Evolutionary conservation across 2,888 invertebrate genomes (phyloP).

Genomic region (Nemotelus pantherinus): DNA sequence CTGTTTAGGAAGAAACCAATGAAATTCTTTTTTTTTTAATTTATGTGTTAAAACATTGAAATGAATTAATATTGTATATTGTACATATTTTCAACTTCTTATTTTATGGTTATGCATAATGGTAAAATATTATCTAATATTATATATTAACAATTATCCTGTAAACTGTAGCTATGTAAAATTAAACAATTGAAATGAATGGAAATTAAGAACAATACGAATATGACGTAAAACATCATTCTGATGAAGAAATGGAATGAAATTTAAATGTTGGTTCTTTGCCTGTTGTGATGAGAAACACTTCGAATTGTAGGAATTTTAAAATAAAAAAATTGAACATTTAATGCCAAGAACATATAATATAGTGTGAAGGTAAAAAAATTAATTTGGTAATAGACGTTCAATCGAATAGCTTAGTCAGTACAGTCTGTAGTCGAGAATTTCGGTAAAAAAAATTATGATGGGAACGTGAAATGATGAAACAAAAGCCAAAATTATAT

Average conservation of each 20-base stretch:
- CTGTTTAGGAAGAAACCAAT: conserved; percentile 36
- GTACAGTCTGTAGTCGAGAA: no score
- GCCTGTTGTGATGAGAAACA: conserved; percentile 34
- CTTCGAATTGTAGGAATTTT: neutral
- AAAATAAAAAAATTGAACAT: neutral
- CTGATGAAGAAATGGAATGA: neutral
- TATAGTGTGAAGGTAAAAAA: neutral
- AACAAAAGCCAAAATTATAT: no score
- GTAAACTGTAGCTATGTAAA: conserved; percentile 27
- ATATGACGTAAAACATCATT: conserved; percentile 20
- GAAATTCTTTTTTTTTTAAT: conserved; percentile 27
- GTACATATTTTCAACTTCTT: conserved; percentile 35
- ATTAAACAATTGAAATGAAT: conserved; percentile 1
- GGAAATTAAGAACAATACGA: neutral
- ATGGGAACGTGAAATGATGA: no score
- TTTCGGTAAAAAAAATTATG: no score
- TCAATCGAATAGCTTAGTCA: no score
- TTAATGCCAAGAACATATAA: neutral
- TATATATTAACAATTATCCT: conserved; percentile 40
- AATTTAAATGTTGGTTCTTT: conserved; percentile 23
- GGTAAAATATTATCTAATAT: conserved; percentile 38
- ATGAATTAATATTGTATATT: conserved; percentile 38
- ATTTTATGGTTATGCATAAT: conserved; percentile 37
- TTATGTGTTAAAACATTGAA: conserved; percentile 26
- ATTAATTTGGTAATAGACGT: neutral